These are phyloP conservation scores for Ciona savignyi DNA, from an alignment of 23 tunicate genomes.

Conservation along the genomic window DNA sequence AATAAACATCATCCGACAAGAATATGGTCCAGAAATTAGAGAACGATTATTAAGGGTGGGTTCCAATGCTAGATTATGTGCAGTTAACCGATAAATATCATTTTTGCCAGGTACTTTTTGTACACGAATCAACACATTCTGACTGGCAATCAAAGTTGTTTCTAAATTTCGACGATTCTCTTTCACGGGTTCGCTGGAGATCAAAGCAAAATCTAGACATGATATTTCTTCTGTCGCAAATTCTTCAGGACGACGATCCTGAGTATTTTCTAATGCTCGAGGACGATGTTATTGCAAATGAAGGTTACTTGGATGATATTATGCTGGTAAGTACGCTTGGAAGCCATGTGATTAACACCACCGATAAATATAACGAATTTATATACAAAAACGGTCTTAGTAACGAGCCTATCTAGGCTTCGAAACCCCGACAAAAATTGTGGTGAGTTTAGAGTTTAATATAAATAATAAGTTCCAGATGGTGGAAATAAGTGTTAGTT, in stretches of 20 bases:
- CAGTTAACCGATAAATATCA: too few relatives aligned
- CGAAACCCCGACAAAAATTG: too few relatives aligned
- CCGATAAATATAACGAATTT: too few relatives aligned
- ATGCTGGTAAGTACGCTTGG: not conserved
- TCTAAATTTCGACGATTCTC: constrained; percentile 10
- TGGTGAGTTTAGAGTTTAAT: too few relatives aligned
- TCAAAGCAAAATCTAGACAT: constrained; percentile 13
- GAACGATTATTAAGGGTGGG: not conserved
- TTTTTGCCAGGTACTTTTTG: not conserved
- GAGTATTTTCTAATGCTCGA: constrained; percentile 10
- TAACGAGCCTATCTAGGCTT: too few relatives aligned
- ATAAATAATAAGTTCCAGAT: too few relatives aligned
- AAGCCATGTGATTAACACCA: too few relatives aligned
- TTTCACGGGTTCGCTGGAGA: constrained; percentile 1
- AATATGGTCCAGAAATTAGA: not conserved
- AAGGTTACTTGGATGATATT: not conserved
- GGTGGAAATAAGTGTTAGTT: too few relatives aligned
- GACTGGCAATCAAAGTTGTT: constrained; percentile 5
- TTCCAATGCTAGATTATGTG: too few relatives aligned
- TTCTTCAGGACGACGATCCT: not conserved
- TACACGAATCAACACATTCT: not conserved
- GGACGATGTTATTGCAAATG: not conserved
- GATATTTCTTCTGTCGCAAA: not conserved
- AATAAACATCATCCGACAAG: not conserved
- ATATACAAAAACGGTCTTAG: too few relatives aligned